Percentiles rank a stretch among this genome's conserved stretches.
phyloP scores from a whole-genome alignment of 2,113 vertebrate genomes.

The Thinocorus orbignyianus region DNA sequence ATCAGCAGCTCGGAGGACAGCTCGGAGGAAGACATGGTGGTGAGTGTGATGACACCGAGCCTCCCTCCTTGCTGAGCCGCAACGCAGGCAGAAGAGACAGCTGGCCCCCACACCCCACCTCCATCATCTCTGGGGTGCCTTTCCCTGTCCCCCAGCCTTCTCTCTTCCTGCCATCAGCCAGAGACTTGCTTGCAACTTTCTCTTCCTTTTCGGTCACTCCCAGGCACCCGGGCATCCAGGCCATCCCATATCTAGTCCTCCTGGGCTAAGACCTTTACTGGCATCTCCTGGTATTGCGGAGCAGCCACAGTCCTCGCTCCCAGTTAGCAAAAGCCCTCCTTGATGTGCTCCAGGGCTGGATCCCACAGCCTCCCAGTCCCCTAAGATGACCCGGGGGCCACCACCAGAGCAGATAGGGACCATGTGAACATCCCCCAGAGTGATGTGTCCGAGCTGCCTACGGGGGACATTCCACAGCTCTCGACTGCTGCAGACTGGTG shows the following conservation, averaged over 20 bases:
- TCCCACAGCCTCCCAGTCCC: background rate
- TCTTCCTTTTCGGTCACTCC: background rate
- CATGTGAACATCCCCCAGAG: background rate
- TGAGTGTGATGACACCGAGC: conserved; percentile 4
- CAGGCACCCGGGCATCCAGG: no score
- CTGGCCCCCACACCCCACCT: background rate
- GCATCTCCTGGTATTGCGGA: background rate
- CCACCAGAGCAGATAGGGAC: background rate
- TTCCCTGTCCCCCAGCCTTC: background rate
- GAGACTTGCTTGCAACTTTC: background rate
- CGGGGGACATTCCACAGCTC: fast-evolving
- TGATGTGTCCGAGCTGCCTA: background rate
- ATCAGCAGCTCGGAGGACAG: conserved; percentile 76
- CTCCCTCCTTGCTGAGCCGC: background rate
- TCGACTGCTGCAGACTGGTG: background rate
- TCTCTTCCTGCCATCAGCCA: background rate
- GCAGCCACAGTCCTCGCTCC: background rate
- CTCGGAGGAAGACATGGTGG: conserved; percentile 39
- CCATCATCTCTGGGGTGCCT: background rate
- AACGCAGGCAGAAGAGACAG: background rate
- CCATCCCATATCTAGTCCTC: background rate
- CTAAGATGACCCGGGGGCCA: background rate
- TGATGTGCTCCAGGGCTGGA: background rate
- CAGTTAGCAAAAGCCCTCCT: background rate
- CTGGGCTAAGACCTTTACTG: background rate